Evolutionary conservation across 2,797 vertebrate genomes (phyloP), one percentile per base, ranked within the genome.

Genomic region (Sphenopsis melanotis): DNA sequence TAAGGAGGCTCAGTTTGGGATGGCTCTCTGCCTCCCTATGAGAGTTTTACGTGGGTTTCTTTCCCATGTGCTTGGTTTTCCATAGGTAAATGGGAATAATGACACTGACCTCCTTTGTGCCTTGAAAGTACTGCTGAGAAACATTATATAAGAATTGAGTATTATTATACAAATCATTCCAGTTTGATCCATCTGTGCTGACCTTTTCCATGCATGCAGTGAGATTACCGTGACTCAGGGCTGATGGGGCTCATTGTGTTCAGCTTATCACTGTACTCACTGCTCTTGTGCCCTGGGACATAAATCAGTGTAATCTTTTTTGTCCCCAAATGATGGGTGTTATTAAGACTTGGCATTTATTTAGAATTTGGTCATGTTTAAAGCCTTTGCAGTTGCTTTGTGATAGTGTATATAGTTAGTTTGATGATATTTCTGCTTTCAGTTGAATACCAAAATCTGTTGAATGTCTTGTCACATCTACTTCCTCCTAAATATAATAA

Each of bases 211-310:
- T 81, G 87, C 86, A 52, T 30, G 61, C 93, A 61, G 56, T 47
- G 55, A 70, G 76, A 93, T 91, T 74, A 78, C 96, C 82, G 84
- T 85, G 91, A 79, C 93, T 82, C 10, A 22, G 94, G 95, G 97
- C 97, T 97, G 97, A 91, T 87, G 63, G 81, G n/a, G 77, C 72
- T 78, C 64, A 37, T 55, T 93, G 89, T 91, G 72, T n/a, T 60
- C 69, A 74, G 89, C 76, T 87, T 80, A 87, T 39, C 61, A 50
- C 91, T 95, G 91, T 88, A 74, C 10, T 6, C 46, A 7, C 72
- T 68, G 80, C 79, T 78, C 16, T 10, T 83, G 59, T 91, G 49
- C 85, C 41, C 22, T 21, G 23, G 47, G 44, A 78, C 55, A 41
- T 65, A 60, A 75, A 70, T 65, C 68, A 79, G 39, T 84, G 61